A percentile compares a stretch with the other conserved stretches of the same genome.
These are phyloP conservation scores for Conops quadrifasciatus DNA, from an alignment of 2,888 invertebrate species.

Conservation along the genomic window DNA sequence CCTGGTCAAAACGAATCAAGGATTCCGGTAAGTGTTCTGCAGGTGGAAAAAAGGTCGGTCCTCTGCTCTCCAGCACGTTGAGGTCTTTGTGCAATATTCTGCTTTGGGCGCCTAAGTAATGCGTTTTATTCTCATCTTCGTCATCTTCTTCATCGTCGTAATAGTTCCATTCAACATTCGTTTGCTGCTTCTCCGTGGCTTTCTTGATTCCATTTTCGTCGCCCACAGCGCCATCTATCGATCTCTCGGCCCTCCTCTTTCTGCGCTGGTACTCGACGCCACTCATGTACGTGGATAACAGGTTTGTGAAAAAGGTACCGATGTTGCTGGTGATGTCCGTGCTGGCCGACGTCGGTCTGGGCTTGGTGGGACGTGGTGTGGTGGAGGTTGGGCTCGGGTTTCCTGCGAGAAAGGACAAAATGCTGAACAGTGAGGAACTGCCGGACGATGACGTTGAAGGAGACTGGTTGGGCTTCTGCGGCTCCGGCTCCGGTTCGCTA, in stretches of 20 bases:
- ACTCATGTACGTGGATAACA: constrained; percentile 58
- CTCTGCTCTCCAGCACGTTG: background rate
- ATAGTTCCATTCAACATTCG: constrained; percentile 37
- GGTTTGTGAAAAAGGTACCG: constrained; percentile 59
- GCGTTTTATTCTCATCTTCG: background rate
- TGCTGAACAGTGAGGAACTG: constrained; percentile 53
- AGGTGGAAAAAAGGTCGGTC: constrained; percentile 37
- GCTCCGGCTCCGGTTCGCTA: constrained; percentile 66
- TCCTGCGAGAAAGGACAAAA: constrained; percentile 57
- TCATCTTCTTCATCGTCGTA: constrained; percentile 34
- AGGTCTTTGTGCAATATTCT: constrained; percentile 47
- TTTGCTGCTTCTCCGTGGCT: constrained; percentile 47
- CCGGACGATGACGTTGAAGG: constrained; percentile 40
- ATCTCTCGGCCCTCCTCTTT: constrained; percentile 43
- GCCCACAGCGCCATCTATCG: constrained; percentile 34
- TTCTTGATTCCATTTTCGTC: constrained; percentile 48
- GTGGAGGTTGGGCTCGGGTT: constrained; percentile 41
- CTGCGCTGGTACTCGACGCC: constrained; percentile 55
- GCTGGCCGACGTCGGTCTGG: constrained; percentile 47
- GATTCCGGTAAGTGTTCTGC: constrained; percentile 16
- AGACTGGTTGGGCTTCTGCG: constrained; percentile 44
- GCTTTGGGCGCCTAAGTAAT: constrained; percentile 43
- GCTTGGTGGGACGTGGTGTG: constrained; percentile 45
- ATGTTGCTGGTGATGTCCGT: constrained; percentile 56
- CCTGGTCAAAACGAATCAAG: constrained; percentile 49